These are phyloP conservation scores for Apodemia hepburni DNA, from an alignment of 2,888 invertebrate genomes.

Conservation along the genomic window DNA sequence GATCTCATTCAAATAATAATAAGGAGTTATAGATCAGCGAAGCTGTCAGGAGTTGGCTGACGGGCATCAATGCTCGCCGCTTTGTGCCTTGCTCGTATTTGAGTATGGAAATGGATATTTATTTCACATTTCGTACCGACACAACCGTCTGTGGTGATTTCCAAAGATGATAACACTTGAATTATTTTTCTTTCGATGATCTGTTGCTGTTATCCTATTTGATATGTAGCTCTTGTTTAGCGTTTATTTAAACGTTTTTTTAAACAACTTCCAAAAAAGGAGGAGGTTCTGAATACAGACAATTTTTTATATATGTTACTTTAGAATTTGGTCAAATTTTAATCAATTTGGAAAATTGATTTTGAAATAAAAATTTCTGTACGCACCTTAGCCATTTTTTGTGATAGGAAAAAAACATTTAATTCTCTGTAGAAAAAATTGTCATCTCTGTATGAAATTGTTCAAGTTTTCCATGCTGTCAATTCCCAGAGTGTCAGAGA, in stretches of 20 bases:
- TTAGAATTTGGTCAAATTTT: too few relatives aligned
- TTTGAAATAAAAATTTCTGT: too few relatives aligned
- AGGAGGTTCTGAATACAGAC: too few relatives aligned
- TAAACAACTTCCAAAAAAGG: too few relatives aligned
- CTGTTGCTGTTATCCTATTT: slow-evolving; percentile 46
- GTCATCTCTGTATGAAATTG: too few relatives aligned
- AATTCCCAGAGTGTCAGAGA: too few relatives aligned
- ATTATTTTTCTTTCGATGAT: slow-evolving; percentile 77
- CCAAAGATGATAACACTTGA: slow-evolving; percentile 72
- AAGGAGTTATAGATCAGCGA: slow-evolving; percentile 77
- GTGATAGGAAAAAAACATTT: too few relatives aligned
- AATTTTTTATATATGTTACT: too few relatives aligned
- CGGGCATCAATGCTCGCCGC: slow-evolving; percentile 40
- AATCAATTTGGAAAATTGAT: too few relatives aligned
- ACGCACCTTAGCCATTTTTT: too few relatives aligned
- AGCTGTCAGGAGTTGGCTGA: slow-evolving; percentile 39
- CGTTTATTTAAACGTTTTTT: neutral
- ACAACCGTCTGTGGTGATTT: slow-evolving; percentile 67
- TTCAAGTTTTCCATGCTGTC: too few relatives aligned
- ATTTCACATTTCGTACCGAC: slow-evolving; percentile 59
- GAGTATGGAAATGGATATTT: slow-evolving; percentile 77
- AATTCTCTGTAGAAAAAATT: too few relatives aligned
- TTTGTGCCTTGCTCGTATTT: slow-evolving; percentile 55
- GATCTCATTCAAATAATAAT: slow-evolving; percentile 80
- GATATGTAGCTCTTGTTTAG: neutral